A percentile compares a stretch with the other conserved stretches of the same genome.
Conservation (phyloP, 1,140 invertebrate genomes). For the Sarcophaga peregrina region DNA sequence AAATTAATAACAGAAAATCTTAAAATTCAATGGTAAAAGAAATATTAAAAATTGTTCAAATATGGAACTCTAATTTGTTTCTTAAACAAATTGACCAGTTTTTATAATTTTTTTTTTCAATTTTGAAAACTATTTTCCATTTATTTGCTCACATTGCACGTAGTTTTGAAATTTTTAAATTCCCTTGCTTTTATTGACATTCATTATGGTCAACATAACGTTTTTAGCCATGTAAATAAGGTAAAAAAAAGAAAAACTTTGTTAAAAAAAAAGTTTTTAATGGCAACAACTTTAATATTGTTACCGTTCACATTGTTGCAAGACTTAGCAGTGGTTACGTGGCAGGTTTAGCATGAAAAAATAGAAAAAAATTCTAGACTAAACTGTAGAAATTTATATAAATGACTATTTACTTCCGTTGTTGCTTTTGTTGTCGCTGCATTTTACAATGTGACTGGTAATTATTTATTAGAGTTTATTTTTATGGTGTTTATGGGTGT, state of each 20-base stretch:
- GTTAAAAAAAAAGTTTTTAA: neutral
- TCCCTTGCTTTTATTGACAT: neutral
- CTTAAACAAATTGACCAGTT: no score
- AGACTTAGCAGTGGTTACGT: neutral
- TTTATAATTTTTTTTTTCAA: no score
- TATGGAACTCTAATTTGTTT: no score
- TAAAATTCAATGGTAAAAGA: no score
- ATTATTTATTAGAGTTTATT: neutral
- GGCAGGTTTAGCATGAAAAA: neutral
- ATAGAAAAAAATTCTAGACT: neutral
- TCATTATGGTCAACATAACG: neutral
- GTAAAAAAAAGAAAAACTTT: neutral
- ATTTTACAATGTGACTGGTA: neutral
- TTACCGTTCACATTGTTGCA: neutral
- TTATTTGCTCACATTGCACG: no score
- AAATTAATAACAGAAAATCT: no score
- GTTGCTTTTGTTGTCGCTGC: neutral
- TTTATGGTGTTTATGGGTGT: neutral
- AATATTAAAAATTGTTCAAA: no score
- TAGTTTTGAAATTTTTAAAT: neutral
- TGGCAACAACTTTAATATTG: neutral
- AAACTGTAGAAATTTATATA: conserved; percentile 25
- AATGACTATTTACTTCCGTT: conserved; percentile 8
- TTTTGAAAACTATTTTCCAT: no score
- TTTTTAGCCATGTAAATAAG: neutral